phyloP scores from a whole-genome alignment of 1,140 invertebrate species.

The Adelges cooleyi region DNA sequence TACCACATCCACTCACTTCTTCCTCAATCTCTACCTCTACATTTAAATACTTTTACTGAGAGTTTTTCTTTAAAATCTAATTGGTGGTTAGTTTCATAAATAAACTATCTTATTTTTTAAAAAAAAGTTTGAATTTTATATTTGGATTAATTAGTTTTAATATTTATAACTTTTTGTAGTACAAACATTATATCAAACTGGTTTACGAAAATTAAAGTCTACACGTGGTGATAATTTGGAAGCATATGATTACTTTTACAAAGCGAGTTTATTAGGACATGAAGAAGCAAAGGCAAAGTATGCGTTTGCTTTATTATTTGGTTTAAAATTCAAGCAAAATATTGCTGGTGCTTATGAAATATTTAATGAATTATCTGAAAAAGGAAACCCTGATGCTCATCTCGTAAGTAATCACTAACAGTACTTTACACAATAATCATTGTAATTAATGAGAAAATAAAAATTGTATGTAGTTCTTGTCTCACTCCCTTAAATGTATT shows the following conservation, averaged over 20 bases:
- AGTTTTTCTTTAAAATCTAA: too few species aligned
- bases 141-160: too few species aligned
- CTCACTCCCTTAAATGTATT: too few species aligned
- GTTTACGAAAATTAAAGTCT: conserved; percentile 51
- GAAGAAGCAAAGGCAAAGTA: conserved; percentile 64
- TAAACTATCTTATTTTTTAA: too few species aligned
- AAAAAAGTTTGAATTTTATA: too few species aligned
- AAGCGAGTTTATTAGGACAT: conserved; percentile 69
- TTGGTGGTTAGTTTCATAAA: too few species aligned
- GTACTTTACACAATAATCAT: conserved; percentile 13
- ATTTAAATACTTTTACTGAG: too few species aligned
- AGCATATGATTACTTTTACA: conserved; percentile 53
- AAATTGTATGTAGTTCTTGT: neutral
- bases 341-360: conserved; percentile 59
- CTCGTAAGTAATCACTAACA: conserved; percentile 49
- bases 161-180: conserved; percentile 46
- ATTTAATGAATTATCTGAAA: conserved; percentile 62
- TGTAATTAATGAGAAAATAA: neutral
- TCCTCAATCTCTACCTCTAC: too few species aligned
- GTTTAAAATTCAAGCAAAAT: conserved; percentile 59
- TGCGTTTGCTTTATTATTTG: conserved; percentile 78
- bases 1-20: too few species aligned
- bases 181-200: conserved; percentile 53
- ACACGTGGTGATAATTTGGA: conserved; percentile 51
- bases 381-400: conserved; percentile 77